Evolutionary conservation across 2,888 invertebrate genomes (phyloP).

Genomic region (Cryptus armator): DNA sequence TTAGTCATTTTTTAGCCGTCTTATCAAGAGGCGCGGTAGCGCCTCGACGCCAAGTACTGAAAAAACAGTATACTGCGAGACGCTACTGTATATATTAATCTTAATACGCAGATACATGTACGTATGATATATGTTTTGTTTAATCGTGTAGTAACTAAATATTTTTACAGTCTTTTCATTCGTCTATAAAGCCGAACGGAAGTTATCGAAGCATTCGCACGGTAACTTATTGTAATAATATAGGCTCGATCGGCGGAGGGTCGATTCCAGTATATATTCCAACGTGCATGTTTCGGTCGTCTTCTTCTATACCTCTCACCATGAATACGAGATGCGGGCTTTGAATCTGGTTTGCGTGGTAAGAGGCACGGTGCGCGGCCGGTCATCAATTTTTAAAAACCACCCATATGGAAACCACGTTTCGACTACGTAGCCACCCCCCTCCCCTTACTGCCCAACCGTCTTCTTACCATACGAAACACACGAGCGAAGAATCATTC

Average conservation of each 20-base stretch:
- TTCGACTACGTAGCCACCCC: conserved; percentile 68
- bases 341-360: conserved; percentile 84
- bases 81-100: too few species aligned
- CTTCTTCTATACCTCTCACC: conserved; percentile 77
- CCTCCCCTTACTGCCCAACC: conserved; percentile 34
- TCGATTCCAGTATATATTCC: conserved; percentile 35
- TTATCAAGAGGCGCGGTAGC: not conserved
- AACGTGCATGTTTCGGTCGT: conserved; percentile 70
- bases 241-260: conserved; percentile 50
- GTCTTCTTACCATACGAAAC: conserved; percentile 28
- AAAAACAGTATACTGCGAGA: too few species aligned
- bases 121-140: not conserved
- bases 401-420: conserved; percentile 83
- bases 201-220: not conserved
- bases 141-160: not conserved
- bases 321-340: conserved; percentile 84
- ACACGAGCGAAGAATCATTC: conserved; percentile 58
- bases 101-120: not conserved
- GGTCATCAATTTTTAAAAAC: conserved; percentile 83
- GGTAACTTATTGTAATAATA: conserved; percentile 75
- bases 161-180: not conserved
- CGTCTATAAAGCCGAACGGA: not conserved
- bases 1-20: not conserved
- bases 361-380: conserved; percentile 71
- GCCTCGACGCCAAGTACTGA: too few species aligned